phyloP scores from a whole-genome alignment of 2,888 invertebrate genomes.

The Lymantria monacha region DNA sequence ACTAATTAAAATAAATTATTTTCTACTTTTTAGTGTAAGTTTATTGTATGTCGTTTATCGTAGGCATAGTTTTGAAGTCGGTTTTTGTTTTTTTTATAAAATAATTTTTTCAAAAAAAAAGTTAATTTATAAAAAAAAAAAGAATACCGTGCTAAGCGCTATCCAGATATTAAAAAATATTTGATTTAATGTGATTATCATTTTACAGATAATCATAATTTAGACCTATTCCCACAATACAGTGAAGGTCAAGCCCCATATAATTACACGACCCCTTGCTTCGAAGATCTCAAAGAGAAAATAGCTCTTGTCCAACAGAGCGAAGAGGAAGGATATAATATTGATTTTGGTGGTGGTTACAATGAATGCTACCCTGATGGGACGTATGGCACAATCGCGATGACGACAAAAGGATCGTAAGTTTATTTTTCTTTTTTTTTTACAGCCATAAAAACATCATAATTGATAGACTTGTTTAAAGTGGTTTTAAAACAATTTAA shows the following conservation, averaged over 20 bases:
- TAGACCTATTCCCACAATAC: slow-evolving; percentile 55
- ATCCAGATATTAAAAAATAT: no score
- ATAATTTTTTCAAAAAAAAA: no score
- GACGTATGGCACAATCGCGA: slow-evolving; percentile 48
- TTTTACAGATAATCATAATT: slow-evolving; percentile 48
- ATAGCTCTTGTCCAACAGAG: slow-evolving; percentile 47
- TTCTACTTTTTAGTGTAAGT: no score
- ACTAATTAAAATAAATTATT: no score
- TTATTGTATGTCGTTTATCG: no score
- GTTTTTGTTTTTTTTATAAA: no score
- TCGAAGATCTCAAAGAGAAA: slow-evolving; percentile 40
- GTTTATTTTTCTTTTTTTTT: slow-evolving; percentile 21
- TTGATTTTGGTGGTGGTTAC: slow-evolving; percentile 50
- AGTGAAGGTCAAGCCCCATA: slow-evolving; percentile 49
- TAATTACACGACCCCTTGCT: slow-evolving; percentile 63
- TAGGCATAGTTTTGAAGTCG: no score
- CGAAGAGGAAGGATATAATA: slow-evolving; percentile 52
- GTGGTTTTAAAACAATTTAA: no score
- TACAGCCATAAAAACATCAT: neutral
- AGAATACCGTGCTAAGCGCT: no score
- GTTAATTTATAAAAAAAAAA: no score
- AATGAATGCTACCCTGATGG: slow-evolving; percentile 65
- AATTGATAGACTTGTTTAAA: no score
- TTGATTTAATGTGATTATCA: no score
- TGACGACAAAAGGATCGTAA: slow-evolving; percentile 52